phyloP scores from a whole-genome alignment of 1,140 invertebrate species.

The Spodoptera frugiperda region DNA sequence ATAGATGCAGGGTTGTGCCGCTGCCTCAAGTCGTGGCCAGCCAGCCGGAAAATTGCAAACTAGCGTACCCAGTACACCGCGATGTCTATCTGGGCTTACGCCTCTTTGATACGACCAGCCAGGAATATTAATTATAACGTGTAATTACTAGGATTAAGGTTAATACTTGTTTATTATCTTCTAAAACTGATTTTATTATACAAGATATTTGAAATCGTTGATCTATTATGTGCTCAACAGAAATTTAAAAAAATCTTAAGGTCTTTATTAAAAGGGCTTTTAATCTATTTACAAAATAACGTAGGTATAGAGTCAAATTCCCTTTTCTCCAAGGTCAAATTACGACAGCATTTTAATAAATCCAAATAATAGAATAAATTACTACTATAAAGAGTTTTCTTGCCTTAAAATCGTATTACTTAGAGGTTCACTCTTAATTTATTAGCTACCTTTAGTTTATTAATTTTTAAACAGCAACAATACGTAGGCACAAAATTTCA shows the following conservation, averaged over 20 bases:
- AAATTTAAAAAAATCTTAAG: no score
- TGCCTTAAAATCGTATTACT: not conserved
- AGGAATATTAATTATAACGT: conserved; percentile 43
- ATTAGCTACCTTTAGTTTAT: conserved; percentile 6
- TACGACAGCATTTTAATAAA: no score
- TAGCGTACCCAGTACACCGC: conserved; percentile 30
- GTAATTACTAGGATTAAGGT: conserved; percentile 18
- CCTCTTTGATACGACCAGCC: conserved; percentile 26
- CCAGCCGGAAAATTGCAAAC: conserved; percentile 56
- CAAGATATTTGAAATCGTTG: not conserved
- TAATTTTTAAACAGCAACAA: conserved; percentile 21
- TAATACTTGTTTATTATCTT: not conserved
- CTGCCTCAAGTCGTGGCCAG: conserved; percentile 49
- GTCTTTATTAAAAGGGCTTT: no score
- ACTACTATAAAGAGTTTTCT: not conserved
- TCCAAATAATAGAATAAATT: no score
- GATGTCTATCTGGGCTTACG: conserved; percentile 39
- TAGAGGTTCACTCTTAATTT: not conserved
- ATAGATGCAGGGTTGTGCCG: conserved; percentile 44
- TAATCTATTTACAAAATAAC: no score
- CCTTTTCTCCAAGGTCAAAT: no score
- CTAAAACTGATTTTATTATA: not conserved
- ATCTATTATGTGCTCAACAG: not conserved
- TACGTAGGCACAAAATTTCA: conserved; percentile 28
- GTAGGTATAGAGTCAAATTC: no score